phyloP scores from a whole-genome alignment of 1,140 invertebrate genomes.

The Patella vulgata region DNA sequence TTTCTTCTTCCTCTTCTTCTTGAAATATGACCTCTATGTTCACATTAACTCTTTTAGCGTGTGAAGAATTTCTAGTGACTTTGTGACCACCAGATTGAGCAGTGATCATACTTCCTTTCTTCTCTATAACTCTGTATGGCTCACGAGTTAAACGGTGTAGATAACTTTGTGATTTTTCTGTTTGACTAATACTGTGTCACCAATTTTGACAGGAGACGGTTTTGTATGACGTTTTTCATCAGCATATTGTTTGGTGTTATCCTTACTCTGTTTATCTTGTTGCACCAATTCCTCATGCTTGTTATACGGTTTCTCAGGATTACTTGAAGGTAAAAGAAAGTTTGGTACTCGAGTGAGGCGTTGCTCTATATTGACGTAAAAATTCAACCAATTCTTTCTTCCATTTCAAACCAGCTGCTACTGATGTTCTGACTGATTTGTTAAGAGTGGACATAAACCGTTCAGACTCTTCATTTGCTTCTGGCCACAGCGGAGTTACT shows the following conservation, averaged over 20 bases:
- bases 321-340: slow-evolving; percentile 10
- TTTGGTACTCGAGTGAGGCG: slow-evolving; percentile 11
- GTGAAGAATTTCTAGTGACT: slow-evolving; percentile 23
- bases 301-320: neutral
- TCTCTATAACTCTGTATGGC: slow-evolving; percentile 14
- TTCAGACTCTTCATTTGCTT: slow-evolving; percentile 17
- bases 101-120: slow-evolving; percentile 32
- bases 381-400: slow-evolving; percentile 10
- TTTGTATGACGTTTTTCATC: slow-evolving; percentile 11
- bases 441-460: slow-evolving; percentile 2
- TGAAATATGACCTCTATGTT: too few species aligned
- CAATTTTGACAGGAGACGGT: neutral
- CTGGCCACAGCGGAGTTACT: slow-evolving; percentile 11
- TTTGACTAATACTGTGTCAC: slow-evolving; percentile 10
- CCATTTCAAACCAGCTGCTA: neutral
- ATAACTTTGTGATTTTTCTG: slow-evolving; percentile 19
- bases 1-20: too few species aligned
- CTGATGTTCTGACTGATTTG: neutral
- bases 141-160: slow-evolving; percentile 22
- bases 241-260: slow-evolving; percentile 20
- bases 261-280: slow-evolving; percentile 14
- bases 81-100: slow-evolving; percentile 9
- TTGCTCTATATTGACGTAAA: slow-evolving; percentile 29
- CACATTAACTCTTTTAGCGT: slow-evolving; percentile 24
- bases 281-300: neutral